phyloP scores from a whole-genome alignment of 2,113 vertebrate species.

The Ptyas mucosa region DNA sequence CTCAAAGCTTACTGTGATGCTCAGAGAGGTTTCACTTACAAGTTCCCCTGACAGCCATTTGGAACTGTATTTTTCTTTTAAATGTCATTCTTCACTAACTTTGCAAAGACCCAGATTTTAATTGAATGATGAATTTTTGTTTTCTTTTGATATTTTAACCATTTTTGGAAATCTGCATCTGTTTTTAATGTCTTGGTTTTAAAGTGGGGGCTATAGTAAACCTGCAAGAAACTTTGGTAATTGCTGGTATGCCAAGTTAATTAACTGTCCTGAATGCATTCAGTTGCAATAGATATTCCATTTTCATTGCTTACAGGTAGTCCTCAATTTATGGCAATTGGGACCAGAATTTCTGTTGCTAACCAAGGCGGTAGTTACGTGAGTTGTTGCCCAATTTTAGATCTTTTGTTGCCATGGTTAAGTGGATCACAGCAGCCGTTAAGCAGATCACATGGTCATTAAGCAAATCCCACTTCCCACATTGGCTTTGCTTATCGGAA shows the following conservation, averaged over 20 bases:
- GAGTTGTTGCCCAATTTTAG: background rate
- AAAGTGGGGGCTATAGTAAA: background rate
- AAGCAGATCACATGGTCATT: background rate
- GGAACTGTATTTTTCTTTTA: background rate
- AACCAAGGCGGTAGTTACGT: background rate
- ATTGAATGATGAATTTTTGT: background rate
- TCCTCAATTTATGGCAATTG: background rate
- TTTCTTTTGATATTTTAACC: background rate
- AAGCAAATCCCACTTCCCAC: background rate
- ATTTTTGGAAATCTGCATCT: background rate
- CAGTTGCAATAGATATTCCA: background rate
- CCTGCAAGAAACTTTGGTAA: background rate
- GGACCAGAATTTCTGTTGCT: background rate
- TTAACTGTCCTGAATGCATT: background rate
- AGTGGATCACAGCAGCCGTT: background rate
- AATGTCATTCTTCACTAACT: background rate
- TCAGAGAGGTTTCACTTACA: background rate
- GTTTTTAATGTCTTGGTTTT: background rate
- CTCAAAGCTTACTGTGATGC: background rate
- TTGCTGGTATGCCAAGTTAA: background rate
- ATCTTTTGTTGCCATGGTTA: background rate
- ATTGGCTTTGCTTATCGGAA: background rate
- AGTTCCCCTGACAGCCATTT: background rate
- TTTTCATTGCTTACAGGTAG: background rate
- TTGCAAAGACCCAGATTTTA: background rate